Conservation (phyloP, 2,888 invertebrate genomes). For the Falcaria lacertinaria region DNA sequence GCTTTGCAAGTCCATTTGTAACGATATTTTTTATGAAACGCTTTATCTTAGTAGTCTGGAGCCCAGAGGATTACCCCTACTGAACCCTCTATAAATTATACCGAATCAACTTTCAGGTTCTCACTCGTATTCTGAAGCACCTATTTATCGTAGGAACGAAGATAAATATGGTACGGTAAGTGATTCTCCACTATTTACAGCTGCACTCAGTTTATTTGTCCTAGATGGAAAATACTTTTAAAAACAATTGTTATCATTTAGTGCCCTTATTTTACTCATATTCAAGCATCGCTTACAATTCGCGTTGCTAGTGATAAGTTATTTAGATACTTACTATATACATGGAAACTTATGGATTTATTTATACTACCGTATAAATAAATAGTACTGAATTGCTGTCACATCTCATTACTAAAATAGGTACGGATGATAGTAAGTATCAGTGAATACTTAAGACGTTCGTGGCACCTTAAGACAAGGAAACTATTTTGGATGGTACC, state of each 20-base stretch:
- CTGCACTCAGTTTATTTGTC: no score
- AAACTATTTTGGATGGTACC: slow-evolving; percentile 47
- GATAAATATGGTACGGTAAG: slow-evolving; percentile 8
- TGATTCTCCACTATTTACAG: slow-evolving; percentile 5
- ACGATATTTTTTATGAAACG: neutral
- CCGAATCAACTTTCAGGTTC: neutral
- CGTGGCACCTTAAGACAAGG: slow-evolving; percentile 41
- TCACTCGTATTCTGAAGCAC: slow-evolving; percentile 8
- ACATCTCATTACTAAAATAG: no score
- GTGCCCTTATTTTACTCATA: no score
- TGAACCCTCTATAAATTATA: neutral
- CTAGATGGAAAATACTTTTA: no score
- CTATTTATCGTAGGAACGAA: slow-evolving; percentile 16
- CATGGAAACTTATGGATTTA: no score
- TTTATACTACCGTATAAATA: no score
- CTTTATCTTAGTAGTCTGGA: neutral
- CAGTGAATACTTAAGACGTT: slow-evolving; percentile 32
- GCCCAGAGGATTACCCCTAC: neutral
- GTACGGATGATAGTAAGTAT: neutral
- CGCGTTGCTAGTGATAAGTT: no score
- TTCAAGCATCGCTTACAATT: no score
- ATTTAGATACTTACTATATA: no score
- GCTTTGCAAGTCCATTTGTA: neutral
- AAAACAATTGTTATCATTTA: no score
- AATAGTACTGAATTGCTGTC: no score